These are phyloP conservation scores for Holocentrus rufus DNA, from an alignment of 2,797 vertebrate species.

Conservation along the genomic window DNA sequence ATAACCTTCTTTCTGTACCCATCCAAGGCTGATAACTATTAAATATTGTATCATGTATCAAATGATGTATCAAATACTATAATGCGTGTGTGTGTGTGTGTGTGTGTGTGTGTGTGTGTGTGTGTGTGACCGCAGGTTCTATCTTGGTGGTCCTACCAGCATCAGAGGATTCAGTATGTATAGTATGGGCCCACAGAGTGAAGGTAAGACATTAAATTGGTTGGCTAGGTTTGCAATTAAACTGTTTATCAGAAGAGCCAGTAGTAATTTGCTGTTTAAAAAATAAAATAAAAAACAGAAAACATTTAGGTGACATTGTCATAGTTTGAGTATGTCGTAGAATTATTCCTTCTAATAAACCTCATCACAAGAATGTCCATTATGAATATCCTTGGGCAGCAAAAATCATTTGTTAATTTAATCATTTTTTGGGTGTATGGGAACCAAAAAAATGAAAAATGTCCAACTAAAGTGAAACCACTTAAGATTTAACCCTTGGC, in stretches of 20 bases:
- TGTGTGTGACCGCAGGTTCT: constrained; percentile 85
- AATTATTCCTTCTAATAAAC: too few species aligned
- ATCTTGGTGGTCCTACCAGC: constrained; percentile 96
- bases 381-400: too few species aligned
- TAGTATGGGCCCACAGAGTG: constrained; percentile 96
- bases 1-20: neutral
- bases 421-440: too few species aligned
- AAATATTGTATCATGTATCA: neutral
- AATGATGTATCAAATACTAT: too few species aligned
- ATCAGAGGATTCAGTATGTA: constrained; percentile 99
- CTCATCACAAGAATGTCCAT: too few species aligned
- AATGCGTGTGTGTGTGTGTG: neutral
- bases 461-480: neutral
- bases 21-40: neutral
- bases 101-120: constrained; percentile 3
- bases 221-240: neutral
- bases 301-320: neutral
- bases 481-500: neutral
- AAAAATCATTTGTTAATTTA: too few species aligned
- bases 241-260: neutral
- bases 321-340: neutral
- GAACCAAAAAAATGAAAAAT: neutral
- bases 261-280: neutral
- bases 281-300: neutral
- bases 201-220: constrained; percentile 83